Base-by-base conservation (phyloP, 2,113 vertebrate genomes). In the Antennarius striatus region DNA sequence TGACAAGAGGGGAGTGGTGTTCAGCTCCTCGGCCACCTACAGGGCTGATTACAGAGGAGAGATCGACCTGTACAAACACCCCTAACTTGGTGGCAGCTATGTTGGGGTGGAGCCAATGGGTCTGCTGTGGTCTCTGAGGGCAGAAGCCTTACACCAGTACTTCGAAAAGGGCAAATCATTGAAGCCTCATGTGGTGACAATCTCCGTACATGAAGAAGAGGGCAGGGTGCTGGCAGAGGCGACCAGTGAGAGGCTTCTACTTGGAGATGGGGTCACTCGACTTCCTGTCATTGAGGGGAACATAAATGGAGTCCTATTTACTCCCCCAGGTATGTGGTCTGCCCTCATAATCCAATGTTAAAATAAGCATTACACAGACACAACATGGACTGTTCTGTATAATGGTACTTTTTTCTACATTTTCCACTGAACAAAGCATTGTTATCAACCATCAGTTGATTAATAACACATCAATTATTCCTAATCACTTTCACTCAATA, bases 91-190 rank as follows among this genome's bases (percentile, higher is more conserved):
- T 0, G 85, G 85, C 6, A 84, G 69, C 63, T 89, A 87, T 10
- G 56, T 45, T 0, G 87, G 85, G 1, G 72, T 89, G 0, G 79
- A 86, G 16, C 85, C 87, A 15, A 84, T 81, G 83, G 87, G 85
- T 49, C 77, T 86, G 67, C 61, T 89, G 63, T 73, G 75, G 75
- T 75, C 83, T 1, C 39, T 89, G 77, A 77, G 2, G 39, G 0
- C 83, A 0, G 39, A 73, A 9, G 4, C 10, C 1, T 3, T 32
- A 3, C 75, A 83, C 57, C 67, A 29, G 48, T 10, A 13, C 10
- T 76, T 78, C 16, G 7, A 28, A 3, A 83, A 79, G 30, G 56
- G 0, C 0, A 70, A 58, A 3, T 39, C 70, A 0, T 56, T 77
- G 0, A 68, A 29, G 3, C 85, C 87, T 4, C 74, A 81, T 0